A percentile compares a stretch with the other conserved stretches of the same genome.
These are phyloP conservation scores for Pteromalus puparum DNA, from an alignment of 1,140 invertebrate species.

Conservation along the genomic window DNA sequence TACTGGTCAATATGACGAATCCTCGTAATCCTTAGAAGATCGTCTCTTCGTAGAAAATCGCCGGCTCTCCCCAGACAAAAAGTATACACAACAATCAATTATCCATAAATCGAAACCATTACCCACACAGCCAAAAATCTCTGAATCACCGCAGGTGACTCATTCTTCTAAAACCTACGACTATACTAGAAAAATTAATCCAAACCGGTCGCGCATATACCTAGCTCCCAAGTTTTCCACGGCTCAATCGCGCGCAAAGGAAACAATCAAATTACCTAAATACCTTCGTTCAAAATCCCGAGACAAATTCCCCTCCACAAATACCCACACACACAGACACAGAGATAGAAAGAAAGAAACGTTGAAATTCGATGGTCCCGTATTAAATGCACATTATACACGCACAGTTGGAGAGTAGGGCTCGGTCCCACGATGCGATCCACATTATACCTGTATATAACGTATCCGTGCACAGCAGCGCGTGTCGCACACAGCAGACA, in stretches of 20 bases:
- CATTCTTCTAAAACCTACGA: not conserved
- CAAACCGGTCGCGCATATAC: not conserved
- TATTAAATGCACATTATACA: not conserved
- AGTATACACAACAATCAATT: too few relatives aligned
- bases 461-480: not conserved
- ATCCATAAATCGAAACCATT: too few relatives aligned
- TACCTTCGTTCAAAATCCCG: not conserved
- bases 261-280: not conserved
- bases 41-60: too few relatives aligned
- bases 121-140: not conserved
- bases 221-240: not conserved
- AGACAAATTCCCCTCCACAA: not conserved
- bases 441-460: not conserved
- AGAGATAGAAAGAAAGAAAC: not conserved
- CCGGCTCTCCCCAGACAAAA: too few relatives aligned
- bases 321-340: too few relatives aligned
- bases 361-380: constrained; percentile 8
- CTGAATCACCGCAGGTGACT: not conserved
- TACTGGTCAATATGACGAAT: too few relatives aligned
- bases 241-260: not conserved
- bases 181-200: not conserved
- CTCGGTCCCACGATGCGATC: not conserved
- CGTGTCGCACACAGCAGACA: not conserved
- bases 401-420: not conserved
- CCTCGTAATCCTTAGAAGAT: too few relatives aligned